A percentile compares a stretch with the other conserved stretches of the same genome.
Evolutionary conservation across 37 sponge, comb jelly and placozoan genomes (phyloP).

Genomic region (Chondrilla cf. caribensis): DNA sequence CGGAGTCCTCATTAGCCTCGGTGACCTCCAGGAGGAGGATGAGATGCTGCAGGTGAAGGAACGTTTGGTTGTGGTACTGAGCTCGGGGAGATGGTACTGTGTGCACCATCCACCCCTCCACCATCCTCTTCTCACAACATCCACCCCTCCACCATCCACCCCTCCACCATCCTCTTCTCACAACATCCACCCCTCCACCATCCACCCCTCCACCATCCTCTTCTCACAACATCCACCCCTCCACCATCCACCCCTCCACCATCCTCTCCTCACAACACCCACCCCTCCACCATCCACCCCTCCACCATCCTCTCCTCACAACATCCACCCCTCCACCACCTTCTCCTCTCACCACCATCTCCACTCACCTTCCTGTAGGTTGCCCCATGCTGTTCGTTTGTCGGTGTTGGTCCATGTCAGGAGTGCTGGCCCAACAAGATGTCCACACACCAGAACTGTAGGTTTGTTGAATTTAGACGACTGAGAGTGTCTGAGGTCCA

Average conservation of each 20-base stretch:
- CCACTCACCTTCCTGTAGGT: constrained; percentile 30
- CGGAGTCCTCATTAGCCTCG: neutral
- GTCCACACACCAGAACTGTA: neutral
- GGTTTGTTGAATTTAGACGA: constrained; percentile 5
- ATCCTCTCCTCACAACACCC: too few species aligned
- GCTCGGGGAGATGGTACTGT: neutral
- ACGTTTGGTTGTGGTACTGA: neutral
- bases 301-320: too few species aligned
- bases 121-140: too few species aligned
- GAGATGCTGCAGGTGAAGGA: constrained; percentile 15
- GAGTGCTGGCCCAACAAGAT: constrained; percentile 49
- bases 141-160: too few species aligned
- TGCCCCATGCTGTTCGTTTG: constrained; percentile 67
- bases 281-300: too few species aligned
- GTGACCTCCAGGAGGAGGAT: neutral
- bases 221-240: too few species aligned
- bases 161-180: too few species aligned
- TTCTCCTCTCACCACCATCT: neutral
- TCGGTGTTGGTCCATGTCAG: constrained; percentile 59
- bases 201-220: too few species aligned
- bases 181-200: too few species aligned
- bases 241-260: too few species aligned
- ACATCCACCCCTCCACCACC: too few species aligned
- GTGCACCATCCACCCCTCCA: neutral
- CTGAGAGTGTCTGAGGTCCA: neutral